Base-by-base conservation (phyloP, 53 echinoderm and acorn worm genomes). In the Arbacia lixula region DNA sequence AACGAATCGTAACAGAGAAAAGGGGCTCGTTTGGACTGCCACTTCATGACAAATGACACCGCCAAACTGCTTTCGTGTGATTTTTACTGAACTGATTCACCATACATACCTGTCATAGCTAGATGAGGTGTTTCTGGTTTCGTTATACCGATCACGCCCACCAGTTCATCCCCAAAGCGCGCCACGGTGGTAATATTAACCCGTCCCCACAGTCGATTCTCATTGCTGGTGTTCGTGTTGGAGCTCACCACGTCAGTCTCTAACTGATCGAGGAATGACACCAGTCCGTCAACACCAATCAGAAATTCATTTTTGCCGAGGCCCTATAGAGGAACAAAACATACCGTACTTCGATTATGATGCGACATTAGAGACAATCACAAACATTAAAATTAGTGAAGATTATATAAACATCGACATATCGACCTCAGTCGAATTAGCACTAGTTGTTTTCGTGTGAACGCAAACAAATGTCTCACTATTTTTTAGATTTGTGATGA, bases 141-240 rank as follows among this genome's bases (percentile, higher is more conserved):
- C 35, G 85, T 91, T 36, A 84, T 79, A 36, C 91, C 91, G 21
- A 91, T 85, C n/a, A 91, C 60, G n/a, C 91, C 91, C 32, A 91
- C 88, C n/a, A 54, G 26, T 39, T 85, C 85, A 19, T 66, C 88
- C 17, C 79, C 85, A 22, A 88, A 57, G 11, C 39, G 26, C 19
- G 88, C 30, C 30, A 91, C 60, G 30, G 36, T 60, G 14, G 85
- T 85, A 10, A 84, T 60, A 1, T 17, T 12, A 24, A 88, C 46
- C 4, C 85, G 62, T 3, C 85, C 71, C 26, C 62, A n/a, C 21
- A 91, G 27, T 2, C 20, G 37, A 6, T 78, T 61, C 31, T 91
- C 88, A 6, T 71, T 49, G 8, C 36, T 24, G 10, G 85, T 58
- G 34, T 91, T 33, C n/a, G 88, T 88, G 46, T 91, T 91, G 38